phyloP scores from a whole-genome alignment of 2,113 vertebrate species.

The Callithrix jacchus region DNA sequence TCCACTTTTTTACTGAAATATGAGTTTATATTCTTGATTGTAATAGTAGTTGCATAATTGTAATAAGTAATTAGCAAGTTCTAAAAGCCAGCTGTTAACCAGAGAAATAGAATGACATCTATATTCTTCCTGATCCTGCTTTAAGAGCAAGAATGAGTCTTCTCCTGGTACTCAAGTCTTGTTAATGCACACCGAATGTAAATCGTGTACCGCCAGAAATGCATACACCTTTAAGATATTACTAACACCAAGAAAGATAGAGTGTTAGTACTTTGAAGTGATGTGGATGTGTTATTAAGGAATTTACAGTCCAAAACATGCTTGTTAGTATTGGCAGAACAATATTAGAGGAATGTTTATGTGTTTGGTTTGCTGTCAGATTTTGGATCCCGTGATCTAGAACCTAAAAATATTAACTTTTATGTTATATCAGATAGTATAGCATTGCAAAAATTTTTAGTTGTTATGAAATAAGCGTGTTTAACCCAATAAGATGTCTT shows the following conservation, averaged over 20 bases:
- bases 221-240: not conserved
- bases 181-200: not conserved
- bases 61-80: not conserved
- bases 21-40: not conserved
- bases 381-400: not conserved
- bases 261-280: not conserved
- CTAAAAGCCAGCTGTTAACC: not conserved
- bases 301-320: not conserved
- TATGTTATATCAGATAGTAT: not conserved
- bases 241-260: not conserved
- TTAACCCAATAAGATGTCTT: not conserved
- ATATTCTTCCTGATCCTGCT: not conserved
- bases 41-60: not conserved
- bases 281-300: not conserved
- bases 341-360: not conserved
- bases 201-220: not conserved
- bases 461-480: not conserved
- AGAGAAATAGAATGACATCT: not conserved
- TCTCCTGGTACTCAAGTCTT: not conserved
- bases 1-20: not conserved
- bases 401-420: constrained; percentile 2
- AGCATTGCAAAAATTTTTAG: not conserved
- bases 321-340: not conserved
- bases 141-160: not conserved
- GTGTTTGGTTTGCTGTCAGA: not conserved